Evolutionary conservation across 1,140 invertebrate genomes (phyloP), one percentile per base, ranked within the genome.

Genomic region (Pseudomyrmex concolor): DNA sequence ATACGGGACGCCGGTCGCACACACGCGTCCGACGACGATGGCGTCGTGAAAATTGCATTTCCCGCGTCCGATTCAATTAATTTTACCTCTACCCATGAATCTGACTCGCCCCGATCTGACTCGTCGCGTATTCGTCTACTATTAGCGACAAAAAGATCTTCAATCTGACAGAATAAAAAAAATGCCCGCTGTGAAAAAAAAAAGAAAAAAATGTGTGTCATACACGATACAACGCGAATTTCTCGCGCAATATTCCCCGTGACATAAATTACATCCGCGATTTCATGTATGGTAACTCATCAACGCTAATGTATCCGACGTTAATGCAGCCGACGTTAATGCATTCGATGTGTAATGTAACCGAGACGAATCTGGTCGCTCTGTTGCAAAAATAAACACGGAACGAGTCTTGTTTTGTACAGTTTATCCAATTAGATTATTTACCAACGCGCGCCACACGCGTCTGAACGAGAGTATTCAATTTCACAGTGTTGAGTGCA

Each of bases 391-490:
- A 78, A 43, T 68, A 74, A 34, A 68, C 43, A 66, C 51, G 43
- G 25, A 19, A 59, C 45, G 15, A 45, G 3, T 59, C 19, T 50
- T 19, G 66, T 80, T 80, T 80, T 71, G n/a, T 59, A 80, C 68
- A 80, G 59, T 80, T 70, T 80, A 80, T 80, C 66, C 22, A 70
- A 80, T 80, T 80, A 80, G 66, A 34, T 17, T 15, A 12, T 70
- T 19, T 60, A 48, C 63, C 43, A n/a, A 50, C 54, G 54, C 34
- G 43, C 43, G 76, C 34, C 34, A 34, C 34, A 80, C 70, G 22
- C 70, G 45, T 59, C 64, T 19, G 70, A 80, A 80, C 66, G 50
- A 60, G 54, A 71, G 54, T 59, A 70, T 80, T 80, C 76, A 70
- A 80, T 80, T 71, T 80, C 54, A 50, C 43, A 25, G 22, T 59